A percentile compares a stretch with the other conserved stretches of the same genome.
Conservation (phyloP, 2,113 vertebrate species). For the Nibea albiflora region DNA sequence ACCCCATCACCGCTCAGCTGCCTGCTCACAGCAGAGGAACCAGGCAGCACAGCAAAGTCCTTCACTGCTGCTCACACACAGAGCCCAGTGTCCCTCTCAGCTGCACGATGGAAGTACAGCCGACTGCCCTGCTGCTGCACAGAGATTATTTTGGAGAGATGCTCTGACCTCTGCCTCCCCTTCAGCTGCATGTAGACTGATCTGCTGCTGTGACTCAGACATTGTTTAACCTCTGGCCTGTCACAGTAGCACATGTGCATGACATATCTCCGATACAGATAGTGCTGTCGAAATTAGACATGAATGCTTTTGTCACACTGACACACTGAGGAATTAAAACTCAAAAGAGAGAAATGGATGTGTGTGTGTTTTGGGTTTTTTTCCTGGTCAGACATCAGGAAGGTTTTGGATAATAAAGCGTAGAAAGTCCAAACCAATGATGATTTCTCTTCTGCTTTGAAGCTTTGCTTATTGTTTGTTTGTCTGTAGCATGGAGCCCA, state of each 20-base stretch:
- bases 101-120: conserved; percentile 41
- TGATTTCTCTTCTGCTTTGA: conserved; percentile 49
- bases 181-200: not conserved
- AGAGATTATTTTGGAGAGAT: conserved; percentile 19
- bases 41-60: conserved; percentile 60
- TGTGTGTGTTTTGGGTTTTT: not conserved
- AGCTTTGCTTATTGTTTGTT: conserved; percentile 54
- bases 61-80: conserved; percentile 66
- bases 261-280: not conserved
- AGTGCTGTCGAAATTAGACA: not conserved
- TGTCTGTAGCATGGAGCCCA: conserved; percentile 27
- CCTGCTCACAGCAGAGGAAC: conserved; percentile 40
- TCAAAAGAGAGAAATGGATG: not conserved
- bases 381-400: not conserved
- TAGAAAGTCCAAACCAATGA: not conserved
- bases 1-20: conserved; percentile 52
- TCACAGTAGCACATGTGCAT: conserved; percentile 1
- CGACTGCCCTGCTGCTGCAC: conserved; percentile 15
- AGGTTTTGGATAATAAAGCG: not conserved
- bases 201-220: not conserved
- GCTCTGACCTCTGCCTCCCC: conserved; percentile 18
- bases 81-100: conserved; percentile 70
- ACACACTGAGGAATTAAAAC: not conserved
- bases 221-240: conserved; percentile 2
- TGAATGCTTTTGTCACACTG: not conserved